phyloP scores from a whole-genome alignment of 2,797 vertebrate species.

The Onychomys leucogaster region DNA sequence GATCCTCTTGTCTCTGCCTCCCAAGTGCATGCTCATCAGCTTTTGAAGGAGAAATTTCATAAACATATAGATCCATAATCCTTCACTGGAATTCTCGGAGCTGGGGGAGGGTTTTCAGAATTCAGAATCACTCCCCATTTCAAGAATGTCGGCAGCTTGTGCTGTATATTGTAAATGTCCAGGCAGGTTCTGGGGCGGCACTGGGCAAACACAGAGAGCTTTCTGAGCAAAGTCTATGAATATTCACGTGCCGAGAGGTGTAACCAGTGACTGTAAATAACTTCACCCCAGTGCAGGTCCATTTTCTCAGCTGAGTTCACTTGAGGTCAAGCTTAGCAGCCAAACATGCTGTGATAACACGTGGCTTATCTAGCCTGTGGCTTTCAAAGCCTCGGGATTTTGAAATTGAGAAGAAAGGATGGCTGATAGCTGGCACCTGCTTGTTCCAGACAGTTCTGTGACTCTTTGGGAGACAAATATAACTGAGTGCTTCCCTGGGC shows the following conservation, averaged over 20 bases:
- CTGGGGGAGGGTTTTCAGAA: background rate
- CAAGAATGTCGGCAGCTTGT: background rate
- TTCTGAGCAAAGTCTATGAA: conserved; percentile 61
- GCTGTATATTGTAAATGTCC: background rate
- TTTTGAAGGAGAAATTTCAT: background rate
- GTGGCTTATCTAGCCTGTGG: background rate
- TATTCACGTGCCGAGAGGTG: conserved; percentile 57
- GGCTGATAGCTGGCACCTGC: background rate
- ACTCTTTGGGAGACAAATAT: background rate
- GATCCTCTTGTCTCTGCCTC: background rate
- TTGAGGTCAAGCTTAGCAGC: conserved; percentile 41
- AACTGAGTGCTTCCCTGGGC: background rate
- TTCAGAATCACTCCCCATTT: background rate
- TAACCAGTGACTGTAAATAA: conserved; percentile 69
- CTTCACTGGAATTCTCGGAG: background rate
- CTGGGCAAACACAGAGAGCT: conserved; percentile 59
- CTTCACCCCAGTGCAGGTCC: background rate
- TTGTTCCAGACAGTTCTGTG: background rate
- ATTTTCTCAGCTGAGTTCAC: conserved; percentile 52
- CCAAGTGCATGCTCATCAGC: background rate
- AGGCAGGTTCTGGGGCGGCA: background rate
- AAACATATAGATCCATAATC: background rate
- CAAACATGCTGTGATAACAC: background rate
- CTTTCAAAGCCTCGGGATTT: conserved; percentile 47
- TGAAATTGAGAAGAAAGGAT: conserved; percentile 10